Evolutionary conservation across 2,888 invertebrate species (phyloP), one percentile per base, ranked within the genome.

Genomic region (Callyntrura guangdongensis): DNA sequence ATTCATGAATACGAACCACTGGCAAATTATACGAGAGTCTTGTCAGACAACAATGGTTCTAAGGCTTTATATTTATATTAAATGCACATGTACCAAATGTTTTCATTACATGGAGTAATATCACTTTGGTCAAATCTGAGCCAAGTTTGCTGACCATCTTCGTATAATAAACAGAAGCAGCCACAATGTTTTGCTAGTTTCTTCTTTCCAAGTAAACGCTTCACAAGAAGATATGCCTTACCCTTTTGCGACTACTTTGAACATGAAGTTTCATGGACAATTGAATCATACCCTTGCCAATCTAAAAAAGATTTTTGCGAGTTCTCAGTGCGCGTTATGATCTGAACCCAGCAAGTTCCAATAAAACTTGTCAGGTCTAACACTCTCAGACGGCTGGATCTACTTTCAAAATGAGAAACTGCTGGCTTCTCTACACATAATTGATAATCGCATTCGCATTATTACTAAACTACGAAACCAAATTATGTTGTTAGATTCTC

Each of bases 241-340:
- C 77, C 49, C 22, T 53, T 53, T 77, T 49, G 14, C 25, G 11
- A 22, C 47, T 45, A 69, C 69, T 53, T 36, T 36, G 36, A 84
- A 56, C 49, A 86, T 64, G 87, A 87, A 56, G 81, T 74, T 88
- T 83, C 88, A 88, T 88, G 88, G 88, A 88, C 88, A 83, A 88
- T 88, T 9, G 25, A 82, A 88, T 45, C 22, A 67, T 67, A 83
- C 72, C 88, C 88, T 82, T 82, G 82, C 88, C 59, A 72, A 82
- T 88, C 81, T 82, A 82, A 81, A 88, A 81, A 88, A 53, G 8
- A 17, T 22, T 87, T 81, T 81, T 12, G 82, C 72, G 72, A 88
- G 53, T 25, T 72, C 74, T 88, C 83, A 88, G 82, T 88, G 61
- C 72, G 72, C 36, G 17, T 59, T 45, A 47, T 22, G 83, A 82